Evolutionary conservation across 2,888 invertebrate genomes (phyloP).

Genomic region (Zhuqinia jingwanae): DNA sequence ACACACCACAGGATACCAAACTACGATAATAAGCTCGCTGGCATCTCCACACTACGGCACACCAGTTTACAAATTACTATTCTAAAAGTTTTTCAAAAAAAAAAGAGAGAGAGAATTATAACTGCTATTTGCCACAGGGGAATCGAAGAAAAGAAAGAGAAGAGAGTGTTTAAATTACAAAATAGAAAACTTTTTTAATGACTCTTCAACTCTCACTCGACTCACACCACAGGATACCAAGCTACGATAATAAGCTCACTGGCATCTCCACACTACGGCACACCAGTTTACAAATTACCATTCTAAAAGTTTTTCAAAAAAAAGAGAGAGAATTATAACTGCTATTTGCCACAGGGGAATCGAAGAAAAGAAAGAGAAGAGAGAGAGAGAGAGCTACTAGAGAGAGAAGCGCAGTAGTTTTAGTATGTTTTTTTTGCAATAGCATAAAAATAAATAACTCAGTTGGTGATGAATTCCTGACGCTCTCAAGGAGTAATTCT

Average conservation of each 20-base stretch:
- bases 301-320: background rate
- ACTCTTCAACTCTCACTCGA: background rate
- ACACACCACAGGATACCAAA: no score
- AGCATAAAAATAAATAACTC: conserved; percentile 1
- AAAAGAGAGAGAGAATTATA: background rate
- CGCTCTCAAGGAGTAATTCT: conserved; percentile 27
- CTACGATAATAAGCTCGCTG: no score
- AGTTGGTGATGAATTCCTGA: conserved; percentile 12
- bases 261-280: background rate
- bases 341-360: conserved; percentile 15
- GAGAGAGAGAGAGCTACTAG: background rate
- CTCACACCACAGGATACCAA: no score
- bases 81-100: background rate
- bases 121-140: background rate
- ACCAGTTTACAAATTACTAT: background rate
- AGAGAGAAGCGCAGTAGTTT: background rate
- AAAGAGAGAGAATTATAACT: background rate
- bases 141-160: no score
- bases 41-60: background rate
- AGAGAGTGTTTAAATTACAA: background rate
- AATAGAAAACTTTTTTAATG: background rate
- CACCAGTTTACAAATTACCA: background rate
- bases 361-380: no score
- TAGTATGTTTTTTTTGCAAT: conserved; percentile 11
- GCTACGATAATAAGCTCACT: no score